Percentiles rank a stretch among this genome's conserved stretches.
Evolutionary conservation across 2,113 vertebrate species (phyloP).

Genomic region (Cepphus grylle): DNA sequence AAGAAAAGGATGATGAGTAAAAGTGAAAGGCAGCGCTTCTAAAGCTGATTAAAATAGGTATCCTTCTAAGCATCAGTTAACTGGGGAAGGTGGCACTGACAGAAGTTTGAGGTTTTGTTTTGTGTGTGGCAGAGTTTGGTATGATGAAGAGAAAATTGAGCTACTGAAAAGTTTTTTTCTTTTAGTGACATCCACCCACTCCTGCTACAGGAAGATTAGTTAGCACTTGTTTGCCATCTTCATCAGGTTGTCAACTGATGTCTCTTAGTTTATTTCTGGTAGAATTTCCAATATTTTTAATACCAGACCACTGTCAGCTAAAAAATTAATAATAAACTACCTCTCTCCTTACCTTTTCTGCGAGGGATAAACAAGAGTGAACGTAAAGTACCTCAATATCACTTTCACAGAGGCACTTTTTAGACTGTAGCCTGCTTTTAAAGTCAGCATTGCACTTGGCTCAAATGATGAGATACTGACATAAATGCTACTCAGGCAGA

Average conservation of each 20-base stretch:
- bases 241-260: not conserved
- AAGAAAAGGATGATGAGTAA: not conserved
- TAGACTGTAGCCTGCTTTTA: not conserved
- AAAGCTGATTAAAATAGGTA: not conserved
- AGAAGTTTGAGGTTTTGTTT: not conserved
- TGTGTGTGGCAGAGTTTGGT: not conserved
- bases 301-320: not conserved
- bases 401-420: not conserved
- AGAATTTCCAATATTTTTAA: not conserved
- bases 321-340: not conserved
- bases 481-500: not conserved
- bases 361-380: not conserved
- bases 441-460: not conserved
- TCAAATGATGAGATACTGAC: not conserved
- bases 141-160: not conserved
- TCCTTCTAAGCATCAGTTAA: not conserved
- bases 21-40: not conserved
- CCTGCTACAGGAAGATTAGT: not conserved
- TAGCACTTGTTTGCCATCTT: not conserved
- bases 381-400: not conserved
- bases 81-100: not conserved
- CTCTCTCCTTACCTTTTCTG: not conserved
- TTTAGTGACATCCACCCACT: not conserved
- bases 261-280: not conserved
- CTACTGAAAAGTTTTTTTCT: not conserved